phyloP scores from a whole-genome alignment of 2,113 vertebrate genomes.

The Hystrix cristata region DNA sequence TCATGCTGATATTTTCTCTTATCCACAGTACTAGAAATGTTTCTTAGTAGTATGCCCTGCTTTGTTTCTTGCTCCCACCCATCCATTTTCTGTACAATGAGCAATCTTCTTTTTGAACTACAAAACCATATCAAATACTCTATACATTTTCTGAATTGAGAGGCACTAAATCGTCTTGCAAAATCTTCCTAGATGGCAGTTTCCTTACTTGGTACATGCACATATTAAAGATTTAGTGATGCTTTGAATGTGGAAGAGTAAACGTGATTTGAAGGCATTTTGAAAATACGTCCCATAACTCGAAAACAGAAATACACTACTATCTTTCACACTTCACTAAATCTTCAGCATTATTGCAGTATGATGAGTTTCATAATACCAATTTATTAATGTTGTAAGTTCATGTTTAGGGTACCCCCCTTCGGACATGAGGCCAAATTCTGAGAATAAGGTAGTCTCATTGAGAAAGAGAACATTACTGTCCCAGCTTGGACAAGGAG shows the following conservation, averaged over 20 bases:
- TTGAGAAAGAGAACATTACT: neutral
- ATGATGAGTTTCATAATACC: neutral
- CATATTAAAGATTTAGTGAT: constrained; percentile 38
- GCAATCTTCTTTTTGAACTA: neutral
- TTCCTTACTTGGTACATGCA: constrained; percentile 12
- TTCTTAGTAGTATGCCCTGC: neutral
- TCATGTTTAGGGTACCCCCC: neutral
- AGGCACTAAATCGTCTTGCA: neutral
- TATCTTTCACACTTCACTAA: neutral
- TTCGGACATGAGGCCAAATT: constrained; percentile 39
- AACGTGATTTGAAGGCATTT: constrained; percentile 57
- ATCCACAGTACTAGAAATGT: neutral
- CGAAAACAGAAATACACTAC: constrained; percentile 10
- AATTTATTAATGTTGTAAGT: constrained; percentile 13
- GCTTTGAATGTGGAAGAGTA: constrained; percentile 3
- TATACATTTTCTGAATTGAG: neutral
- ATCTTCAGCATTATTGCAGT: neutral
- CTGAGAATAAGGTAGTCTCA: neutral
- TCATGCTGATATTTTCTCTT: constrained; percentile 48
- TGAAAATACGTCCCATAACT: neutral
- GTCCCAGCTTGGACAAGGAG: neutral
- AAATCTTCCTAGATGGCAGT: neutral
- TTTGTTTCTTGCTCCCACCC: neutral
- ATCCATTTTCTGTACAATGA: neutral
- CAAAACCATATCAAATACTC: neutral